Base-by-base conservation (phyloP, 2,797 vertebrate genomes). In the Tenualosa thibaudeaui region DNA sequence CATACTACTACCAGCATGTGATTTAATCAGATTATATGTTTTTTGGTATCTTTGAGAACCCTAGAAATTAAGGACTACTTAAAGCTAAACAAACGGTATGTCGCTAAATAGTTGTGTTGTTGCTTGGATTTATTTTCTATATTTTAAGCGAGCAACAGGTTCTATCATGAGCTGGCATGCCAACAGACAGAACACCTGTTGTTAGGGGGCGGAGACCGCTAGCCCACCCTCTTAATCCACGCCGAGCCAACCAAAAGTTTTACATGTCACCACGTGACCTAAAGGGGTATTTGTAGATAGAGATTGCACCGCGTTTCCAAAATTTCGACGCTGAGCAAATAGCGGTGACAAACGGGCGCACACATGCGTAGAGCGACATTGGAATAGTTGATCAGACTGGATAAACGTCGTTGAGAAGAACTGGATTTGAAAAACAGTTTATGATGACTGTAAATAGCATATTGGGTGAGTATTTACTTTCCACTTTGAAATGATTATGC, bases 181-280 rank as follows among this genome's bases (percentile, higher is more conserved):
- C 71, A 78, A 78, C 71, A 78, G 71, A 78, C 65, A 71, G 71
- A 78, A n/a, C 71, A 78, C 71, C 71, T 78, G 71, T 78, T 78
- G 71, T 78, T 78, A 78, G 71, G 71, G 71, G 71, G 71, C 46
- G 71, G 71, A 78, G 71, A 78, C 71, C 71, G 40, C 71, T 2
- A 78, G 17, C 71, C 71, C 71, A 46, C 71, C 71, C 37, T 43
- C 37, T 5, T 78, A 78, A 78, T 43, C 37, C 71, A 78, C 17
- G 40, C 71, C 17, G 15, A 78, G 40, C 71, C 71, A 78, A 78
- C 71, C 71, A 78, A 78, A 78, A 43, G 15, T 46, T 78, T 17
- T 78, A 8, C 19, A 78, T 78, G 6, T 78, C 13, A 40, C 22
- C 71, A 78, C 71, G 17, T 78, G 71, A 78, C 71, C 71, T 8